Percentiles rank a stretch among this genome's conserved stretches.
phyloP scores from a whole-genome alignment of 1,140 invertebrate genomes.

The Elysia chlorotica region DNA sequence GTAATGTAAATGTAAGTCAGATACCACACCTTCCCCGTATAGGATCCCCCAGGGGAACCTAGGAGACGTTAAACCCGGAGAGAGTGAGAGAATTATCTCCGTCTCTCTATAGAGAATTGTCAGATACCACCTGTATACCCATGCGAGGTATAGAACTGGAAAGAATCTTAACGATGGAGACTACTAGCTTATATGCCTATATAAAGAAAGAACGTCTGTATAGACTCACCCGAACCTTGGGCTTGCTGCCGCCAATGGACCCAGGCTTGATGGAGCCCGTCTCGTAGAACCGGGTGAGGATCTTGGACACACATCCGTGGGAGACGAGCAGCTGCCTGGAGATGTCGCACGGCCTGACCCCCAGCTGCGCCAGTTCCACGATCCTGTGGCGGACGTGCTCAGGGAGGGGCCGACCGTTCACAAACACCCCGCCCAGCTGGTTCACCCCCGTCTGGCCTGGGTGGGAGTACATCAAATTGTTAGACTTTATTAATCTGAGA shows the following conservation, averaged over 20 bases:
- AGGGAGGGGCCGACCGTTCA: slow-evolving; percentile 93
- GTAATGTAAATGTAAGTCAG: not conserved
- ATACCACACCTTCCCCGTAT: too few species aligned
- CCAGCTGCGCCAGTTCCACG: slow-evolving; percentile 90
- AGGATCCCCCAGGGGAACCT: too few species aligned
- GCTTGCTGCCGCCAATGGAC: slow-evolving; percentile 98
- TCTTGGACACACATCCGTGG: slow-evolving; percentile 96
- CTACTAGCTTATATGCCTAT: too few species aligned
- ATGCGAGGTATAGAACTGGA: too few species aligned
- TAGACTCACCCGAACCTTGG: slow-evolving; percentile 54
- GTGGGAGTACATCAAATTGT: too few species aligned
- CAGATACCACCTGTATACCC: too few species aligned
- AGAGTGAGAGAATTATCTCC: too few species aligned
- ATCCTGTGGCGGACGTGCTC: slow-evolving; percentile 94
- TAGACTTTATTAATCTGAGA: too few species aligned
- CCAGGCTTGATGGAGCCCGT: slow-evolving; percentile 93
- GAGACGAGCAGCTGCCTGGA: slow-evolving; percentile 91
- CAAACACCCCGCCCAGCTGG: slow-evolving; percentile 97
- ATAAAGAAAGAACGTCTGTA: not conserved
- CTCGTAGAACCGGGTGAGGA: slow-evolving; percentile 94
- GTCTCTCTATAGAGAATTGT: too few species aligned
- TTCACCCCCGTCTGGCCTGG: slow-evolving; percentile 70
- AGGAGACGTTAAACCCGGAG: too few species aligned
- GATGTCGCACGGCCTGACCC: slow-evolving; percentile 92
- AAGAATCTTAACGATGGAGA: too few species aligned